Evolutionary conservation across 2,888 invertebrate species (phyloP).

Genomic region (Proisotoma minuta): DNA sequence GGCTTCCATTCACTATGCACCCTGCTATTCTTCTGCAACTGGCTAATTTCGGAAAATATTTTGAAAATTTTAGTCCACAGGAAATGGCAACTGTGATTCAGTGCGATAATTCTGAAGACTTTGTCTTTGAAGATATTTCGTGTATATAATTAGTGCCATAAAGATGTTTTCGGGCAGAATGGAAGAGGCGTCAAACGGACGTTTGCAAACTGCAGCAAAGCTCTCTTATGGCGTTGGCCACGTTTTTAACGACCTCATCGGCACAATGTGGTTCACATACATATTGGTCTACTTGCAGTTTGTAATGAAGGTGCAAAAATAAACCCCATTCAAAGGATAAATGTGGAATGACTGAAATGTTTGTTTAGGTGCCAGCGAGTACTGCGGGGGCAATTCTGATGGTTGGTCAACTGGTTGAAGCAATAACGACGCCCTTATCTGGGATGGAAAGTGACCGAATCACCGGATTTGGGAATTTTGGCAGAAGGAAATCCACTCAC

Average conservation of each 20-base stretch:
- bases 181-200: too few relatives aligned
- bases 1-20: too few relatives aligned
- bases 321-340: too few relatives aligned
- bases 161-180: too few relatives aligned
- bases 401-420: slow-evolving; percentile 53
- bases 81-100: too few relatives aligned
- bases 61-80: too few relatives aligned
- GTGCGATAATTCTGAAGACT: too few relatives aligned
- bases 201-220: slow-evolving; percentile 18
- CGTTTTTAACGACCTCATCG: slow-evolving; percentile 56
- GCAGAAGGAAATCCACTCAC: slow-evolving; percentile 48
- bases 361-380: slow-evolving; percentile 34
- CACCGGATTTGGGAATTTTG: slow-evolving; percentile 34
- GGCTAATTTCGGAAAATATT: too few relatives aligned
- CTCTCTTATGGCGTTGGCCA: slow-evolving; percentile 54
- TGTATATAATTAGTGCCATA: too few relatives aligned
- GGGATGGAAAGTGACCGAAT: slow-evolving; percentile 52
- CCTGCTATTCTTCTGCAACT: too few relatives aligned
- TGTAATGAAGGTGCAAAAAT: slow-evolving; percentile 54
- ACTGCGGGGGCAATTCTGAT: slow-evolving; percentile 47
- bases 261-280: slow-evolving; percentile 59
- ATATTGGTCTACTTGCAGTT: slow-evolving; percentile 51
- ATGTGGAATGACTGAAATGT: background rate
- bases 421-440: slow-evolving; percentile 55
- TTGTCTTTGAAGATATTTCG: too few relatives aligned